Evolutionary conservation across 1,140 invertebrate species (phyloP).

Genomic region (Apis florea): DNA sequence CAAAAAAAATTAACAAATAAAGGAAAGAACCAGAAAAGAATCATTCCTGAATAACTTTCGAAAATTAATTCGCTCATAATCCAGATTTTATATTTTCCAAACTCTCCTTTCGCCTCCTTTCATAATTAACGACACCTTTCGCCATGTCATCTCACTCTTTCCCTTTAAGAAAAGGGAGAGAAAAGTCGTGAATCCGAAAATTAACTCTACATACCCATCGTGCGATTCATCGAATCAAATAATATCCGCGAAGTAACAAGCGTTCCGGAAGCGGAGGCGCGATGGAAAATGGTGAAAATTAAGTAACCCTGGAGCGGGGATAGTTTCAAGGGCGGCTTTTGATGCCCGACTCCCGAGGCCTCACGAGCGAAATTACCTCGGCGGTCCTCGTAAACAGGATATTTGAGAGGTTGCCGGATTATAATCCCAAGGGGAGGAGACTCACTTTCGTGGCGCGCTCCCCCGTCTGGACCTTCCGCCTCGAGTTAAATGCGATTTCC

Average conservation of each 20-base stretch:
- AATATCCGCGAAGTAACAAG: slow-evolving; percentile 22
- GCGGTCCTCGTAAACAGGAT: slow-evolving; percentile 45
- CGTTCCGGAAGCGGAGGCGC: not conserved
- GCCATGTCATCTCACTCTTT: no score
- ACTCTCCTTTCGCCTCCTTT: no score
- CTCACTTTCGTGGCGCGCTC: slow-evolving; percentile 4
- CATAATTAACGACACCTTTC: no score
- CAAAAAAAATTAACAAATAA: not conserved
- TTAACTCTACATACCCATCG: not conserved
- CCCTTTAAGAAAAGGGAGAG: not conserved
- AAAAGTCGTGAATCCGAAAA: not conserved
- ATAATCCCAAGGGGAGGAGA: slow-evolving; percentile 51
- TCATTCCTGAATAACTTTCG: no score
- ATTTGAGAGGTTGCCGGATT: slow-evolving; percentile 44
- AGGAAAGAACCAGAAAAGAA: not conserved
- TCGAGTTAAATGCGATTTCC: slow-evolving; percentile 51
- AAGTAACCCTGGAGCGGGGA: slow-evolving; percentile 14
- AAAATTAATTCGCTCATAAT: no score
- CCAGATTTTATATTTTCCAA: no score
- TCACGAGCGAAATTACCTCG: slow-evolving; percentile 50
- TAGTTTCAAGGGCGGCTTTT: slow-evolving; percentile 42
- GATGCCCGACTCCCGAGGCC: slow-evolving; percentile 37
- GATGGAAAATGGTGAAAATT: slow-evolving; percentile 46
- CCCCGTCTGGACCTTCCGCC: slow-evolving; percentile 7
- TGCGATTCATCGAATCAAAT: no score